Percentiles rank a stretch among this genome's conserved stretches.
phyloP scores from a whole-genome alignment of 2,888 invertebrate genomes.

The Dryomyza anilis region DNA sequence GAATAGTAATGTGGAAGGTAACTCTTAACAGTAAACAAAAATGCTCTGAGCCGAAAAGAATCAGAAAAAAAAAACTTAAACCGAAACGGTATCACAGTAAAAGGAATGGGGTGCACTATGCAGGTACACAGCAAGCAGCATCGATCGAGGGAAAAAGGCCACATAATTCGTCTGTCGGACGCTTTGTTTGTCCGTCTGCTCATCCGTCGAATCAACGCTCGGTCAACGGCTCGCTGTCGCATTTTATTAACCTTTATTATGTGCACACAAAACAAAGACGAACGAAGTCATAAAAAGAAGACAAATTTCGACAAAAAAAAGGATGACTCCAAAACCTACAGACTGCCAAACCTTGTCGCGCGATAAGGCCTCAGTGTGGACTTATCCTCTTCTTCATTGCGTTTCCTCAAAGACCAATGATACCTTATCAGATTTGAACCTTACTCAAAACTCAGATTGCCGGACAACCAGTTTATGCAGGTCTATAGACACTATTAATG shows the following conservation, averaged over 20 bases:
- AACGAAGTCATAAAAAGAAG: conserved; percentile 18
- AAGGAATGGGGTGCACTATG: too few species aligned
- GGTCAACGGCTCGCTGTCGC: conserved; percentile 35
- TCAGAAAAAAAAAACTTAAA: conserved; percentile 3
- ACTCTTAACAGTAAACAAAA: conserved; percentile 12
- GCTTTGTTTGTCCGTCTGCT: background rate
- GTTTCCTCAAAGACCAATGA: conserved; percentile 14
- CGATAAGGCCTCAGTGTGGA: conserved; percentile 13
- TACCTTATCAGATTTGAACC: conserved; percentile 21
- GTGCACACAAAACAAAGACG: conserved; percentile 18
- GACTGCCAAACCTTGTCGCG: too few species aligned
- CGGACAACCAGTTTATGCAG: background rate
- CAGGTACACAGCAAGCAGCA: conserved; percentile 7
- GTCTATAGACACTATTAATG: background rate
- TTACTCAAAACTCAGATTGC: conserved; percentile 14
- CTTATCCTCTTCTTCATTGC: conserved; percentile 14
- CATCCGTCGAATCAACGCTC: background rate
- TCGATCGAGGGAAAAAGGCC: background rate
- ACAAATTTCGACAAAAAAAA: conserved; percentile 18
- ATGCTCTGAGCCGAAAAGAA: background rate
- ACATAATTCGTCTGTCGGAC: background rate
- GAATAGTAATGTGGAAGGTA: background rate
- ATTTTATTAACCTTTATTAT: conserved; percentile 37
- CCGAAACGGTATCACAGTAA: background rate
- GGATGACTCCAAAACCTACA: conserved; percentile 1